These are phyloP conservation scores for Paramormyrops kingsleyae DNA, from an alignment of 2,113 vertebrate genomes.

Conservation along the genomic window DNA sequence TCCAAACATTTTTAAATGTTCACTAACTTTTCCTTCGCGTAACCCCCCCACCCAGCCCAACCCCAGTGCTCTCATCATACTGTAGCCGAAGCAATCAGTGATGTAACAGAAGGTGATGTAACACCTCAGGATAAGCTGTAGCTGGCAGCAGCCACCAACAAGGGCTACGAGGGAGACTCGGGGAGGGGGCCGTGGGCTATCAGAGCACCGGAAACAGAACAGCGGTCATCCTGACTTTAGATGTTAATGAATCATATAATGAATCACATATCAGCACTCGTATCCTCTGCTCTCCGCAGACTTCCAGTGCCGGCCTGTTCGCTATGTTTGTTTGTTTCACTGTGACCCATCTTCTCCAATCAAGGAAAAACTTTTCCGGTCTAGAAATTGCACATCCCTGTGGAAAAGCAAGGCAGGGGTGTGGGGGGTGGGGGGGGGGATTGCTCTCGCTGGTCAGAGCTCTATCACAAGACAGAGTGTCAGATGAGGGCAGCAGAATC, in stretches of 20 bases:
- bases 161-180: background rate
- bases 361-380: background rate
- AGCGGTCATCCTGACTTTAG: constrained; percentile 14
- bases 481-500: background rate
- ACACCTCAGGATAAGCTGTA: background rate
- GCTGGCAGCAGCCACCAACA: background rate
- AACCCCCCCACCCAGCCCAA: background rate
- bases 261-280: constrained; percentile 12
- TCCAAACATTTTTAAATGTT: background rate
- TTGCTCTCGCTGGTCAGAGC: background rate
- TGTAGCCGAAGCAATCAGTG: background rate
- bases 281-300: too few relatives aligned
- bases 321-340: background rate
- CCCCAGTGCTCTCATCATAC: background rate
- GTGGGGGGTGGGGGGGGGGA: background rate
- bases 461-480: background rate
- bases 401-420: background rate
- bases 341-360: constrained; percentile 21
- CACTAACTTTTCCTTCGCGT: background rate
- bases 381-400: background rate
- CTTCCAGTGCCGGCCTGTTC: background rate
- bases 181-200: background rate
- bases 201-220: background rate
- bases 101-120: background rate
- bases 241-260: background rate